Evolutionary conservation across 1,140 invertebrate genomes (phyloP).

Genomic region (Neodiprion lecontei): DNA sequence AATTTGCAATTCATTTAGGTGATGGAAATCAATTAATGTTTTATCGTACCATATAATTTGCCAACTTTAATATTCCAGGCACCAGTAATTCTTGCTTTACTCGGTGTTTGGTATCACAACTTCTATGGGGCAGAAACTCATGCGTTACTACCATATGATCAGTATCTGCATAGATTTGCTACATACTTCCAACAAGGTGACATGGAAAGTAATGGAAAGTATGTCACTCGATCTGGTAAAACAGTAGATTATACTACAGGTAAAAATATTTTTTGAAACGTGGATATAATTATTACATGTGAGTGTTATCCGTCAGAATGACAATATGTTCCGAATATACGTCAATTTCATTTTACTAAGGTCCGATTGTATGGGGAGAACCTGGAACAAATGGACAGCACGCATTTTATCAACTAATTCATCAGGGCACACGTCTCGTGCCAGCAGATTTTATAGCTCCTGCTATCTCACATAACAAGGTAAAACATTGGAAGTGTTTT

Average conservation of each 20-base stretch:
- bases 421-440: slow-evolving; percentile 89
- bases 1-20: slow-evolving; percentile 15
- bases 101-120: slow-evolving; percentile 97
- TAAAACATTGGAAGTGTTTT: slow-evolving; percentile 66
- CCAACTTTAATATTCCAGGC: slow-evolving; percentile 68
- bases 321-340: neutral
- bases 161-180: slow-evolving; percentile 98
- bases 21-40: no score
- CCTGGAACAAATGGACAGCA: slow-evolving; percentile 99
- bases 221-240: slow-evolving; percentile 80
- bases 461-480: slow-evolving; percentile 91
- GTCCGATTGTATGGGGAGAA: slow-evolving; percentile 83
- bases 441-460: slow-evolving; percentile 98
- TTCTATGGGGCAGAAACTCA: slow-evolving; percentile 96
- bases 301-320: slow-evolving; percentile 2
- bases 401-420: slow-evolving; percentile 97
- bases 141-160: slow-evolving; percentile 96
- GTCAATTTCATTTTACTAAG: slow-evolving; percentile 39
- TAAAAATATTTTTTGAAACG: slow-evolving; percentile 26
- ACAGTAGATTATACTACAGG: slow-evolving; percentile 86
- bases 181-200: slow-evolving; percentile 99
- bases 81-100: slow-evolving; percentile 90
- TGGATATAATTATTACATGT: slow-evolving; percentile 12
- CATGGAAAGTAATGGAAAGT: slow-evolving; percentile 99
- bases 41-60: slow-evolving; percentile 11